Evolutionary conservation across 2,797 vertebrate species (phyloP).

Genomic region (Toxotes lorentzi): DNA sequence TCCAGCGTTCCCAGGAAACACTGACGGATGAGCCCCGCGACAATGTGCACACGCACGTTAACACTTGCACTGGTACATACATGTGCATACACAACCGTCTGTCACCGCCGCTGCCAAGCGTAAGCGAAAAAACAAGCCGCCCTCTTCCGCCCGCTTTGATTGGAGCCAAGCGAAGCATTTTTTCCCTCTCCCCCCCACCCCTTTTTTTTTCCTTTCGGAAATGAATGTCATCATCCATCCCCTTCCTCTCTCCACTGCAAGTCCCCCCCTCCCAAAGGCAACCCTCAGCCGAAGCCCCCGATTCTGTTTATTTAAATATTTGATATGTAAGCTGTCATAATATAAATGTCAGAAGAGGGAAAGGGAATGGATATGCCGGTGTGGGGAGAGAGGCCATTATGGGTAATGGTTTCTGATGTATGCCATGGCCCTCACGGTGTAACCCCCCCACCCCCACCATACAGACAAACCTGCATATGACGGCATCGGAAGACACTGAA

Average conservation of each 20-base stretch:
- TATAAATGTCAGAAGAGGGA: slow-evolving; percentile 85
- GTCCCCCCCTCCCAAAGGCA: slow-evolving; percentile 57
- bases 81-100: slow-evolving; percentile 43
- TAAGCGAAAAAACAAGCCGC: slow-evolving; percentile 61
- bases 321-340: slow-evolving; percentile 87
- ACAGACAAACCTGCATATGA: slow-evolving; percentile 62
- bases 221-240: slow-evolving; percentile 76
- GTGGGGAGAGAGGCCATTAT: slow-evolving; percentile 76
- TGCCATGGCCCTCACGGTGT: slow-evolving; percentile 57
- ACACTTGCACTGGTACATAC: slow-evolving; percentile 36
- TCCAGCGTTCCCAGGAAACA: slow-evolving; percentile 71
- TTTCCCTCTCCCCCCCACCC: slow-evolving; percentile 56
- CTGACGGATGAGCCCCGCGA: slow-evolving; percentile 80
- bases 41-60: slow-evolving; percentile 39
- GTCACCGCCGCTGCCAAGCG: slow-evolving; percentile 70
- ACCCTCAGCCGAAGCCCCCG: slow-evolving; percentile 68
- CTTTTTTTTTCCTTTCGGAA: slow-evolving; percentile 63
- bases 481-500: slow-evolving; percentile 55
- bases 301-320: slow-evolving; percentile 89
- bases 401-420: slow-evolving; percentile 83
- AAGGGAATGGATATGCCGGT: slow-evolving; percentile 70
- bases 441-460: slow-evolving; percentile 35
- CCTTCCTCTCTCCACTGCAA: slow-evolving; percentile 40
- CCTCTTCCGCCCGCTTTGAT: slow-evolving; percentile 75
- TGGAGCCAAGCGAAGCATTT: slow-evolving; percentile 81